phyloP scores from a whole-genome alignment of 2,113 vertebrate genomes.

The Benthochromis sp. region DNA sequence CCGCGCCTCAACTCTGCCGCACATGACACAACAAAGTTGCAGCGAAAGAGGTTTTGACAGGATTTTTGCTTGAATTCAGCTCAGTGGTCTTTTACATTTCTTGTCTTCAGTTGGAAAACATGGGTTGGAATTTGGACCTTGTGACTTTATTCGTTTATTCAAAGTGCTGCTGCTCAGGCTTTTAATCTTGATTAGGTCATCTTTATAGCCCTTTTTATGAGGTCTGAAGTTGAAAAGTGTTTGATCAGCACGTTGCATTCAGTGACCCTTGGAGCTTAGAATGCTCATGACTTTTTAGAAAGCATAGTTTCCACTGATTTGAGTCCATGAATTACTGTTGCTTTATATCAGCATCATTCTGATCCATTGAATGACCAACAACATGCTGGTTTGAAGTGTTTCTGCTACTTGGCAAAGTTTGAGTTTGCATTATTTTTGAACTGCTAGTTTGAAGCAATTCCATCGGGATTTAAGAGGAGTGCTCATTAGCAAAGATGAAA shows the following conservation, averaged over 20 bases:
- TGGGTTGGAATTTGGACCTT: slow-evolving; percentile 13
- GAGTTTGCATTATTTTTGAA: neutral
- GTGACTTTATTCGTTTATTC: neutral
- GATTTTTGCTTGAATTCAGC: neutral
- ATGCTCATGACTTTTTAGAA: neutral
- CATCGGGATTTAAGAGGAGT: neutral
- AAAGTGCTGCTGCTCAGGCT: neutral
- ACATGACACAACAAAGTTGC: neutral
- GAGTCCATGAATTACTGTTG: neutral
- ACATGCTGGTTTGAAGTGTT: neutral
- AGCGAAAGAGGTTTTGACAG: neutral
- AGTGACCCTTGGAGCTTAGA: slow-evolving; percentile 3
- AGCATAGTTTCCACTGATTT: neutral
- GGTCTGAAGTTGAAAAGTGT: neutral
- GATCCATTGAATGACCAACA: neutral
- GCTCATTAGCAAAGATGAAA: neutral
- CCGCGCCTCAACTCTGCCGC: neutral
- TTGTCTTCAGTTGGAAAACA: neutral
- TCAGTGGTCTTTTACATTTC: neutral
- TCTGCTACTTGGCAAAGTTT: neutral
- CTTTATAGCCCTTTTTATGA: slow-evolving; percentile 6
- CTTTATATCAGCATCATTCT: neutral
- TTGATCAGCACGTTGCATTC: slow-evolving; percentile 15
- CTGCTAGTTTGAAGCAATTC: neutral
- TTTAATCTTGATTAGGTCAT: slow-evolving; percentile 10